Evolutionary conservation across 2,888 invertebrate species (phyloP), one percentile per base, ranked within the genome.

Genomic region (Synergus gifuensis): DNA sequence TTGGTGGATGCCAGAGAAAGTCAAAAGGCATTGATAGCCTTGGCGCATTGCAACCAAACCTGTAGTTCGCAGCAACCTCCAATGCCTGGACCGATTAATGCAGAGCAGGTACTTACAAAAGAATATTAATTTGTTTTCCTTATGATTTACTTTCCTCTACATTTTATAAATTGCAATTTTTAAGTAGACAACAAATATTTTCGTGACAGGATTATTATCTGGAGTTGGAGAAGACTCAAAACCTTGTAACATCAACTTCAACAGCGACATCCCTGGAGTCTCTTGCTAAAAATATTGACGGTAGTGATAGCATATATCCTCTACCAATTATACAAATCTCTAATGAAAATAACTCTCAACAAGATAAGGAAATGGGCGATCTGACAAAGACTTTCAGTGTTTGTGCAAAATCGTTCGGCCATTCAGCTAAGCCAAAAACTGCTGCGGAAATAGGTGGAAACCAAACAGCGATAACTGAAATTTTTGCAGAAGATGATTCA

Each of bases 1-100:
- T 92, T 96, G 89, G 93, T 97, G 85, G 96, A 96, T 92, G 96
- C 96, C 42, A 95, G 96, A 85, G 96, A 96, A 89, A 95, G 95
- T 81, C 96, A 96, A 88, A 94, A 95, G 82, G 94, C 94, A 28
- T 87, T 95, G 62, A 94, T 95, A 60, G 92, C 92, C 49, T 80
- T 92, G 16, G 92, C 92, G n/a, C 92, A 92, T 0, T 80, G 93
- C 90, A 85, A 90, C 89, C 85, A 91, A 88, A 82, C 90, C 87
- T 66, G 92, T 89, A 83, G 85, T 81, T 36, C 85, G 63, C 73
- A 85, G 46, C 86, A 88, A 78, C 44, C 80, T 81, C 44, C 87
- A 83, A 44, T 85, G 84, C 64, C 87, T 77, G 88, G 84, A 60
- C 83, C 88, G 1, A 84, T 87, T 7, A 82, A 85, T 18, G 77